phyloP scores from a whole-genome alignment of 2,888 invertebrate genomes.

The Trissolcus japonicus region DNA sequence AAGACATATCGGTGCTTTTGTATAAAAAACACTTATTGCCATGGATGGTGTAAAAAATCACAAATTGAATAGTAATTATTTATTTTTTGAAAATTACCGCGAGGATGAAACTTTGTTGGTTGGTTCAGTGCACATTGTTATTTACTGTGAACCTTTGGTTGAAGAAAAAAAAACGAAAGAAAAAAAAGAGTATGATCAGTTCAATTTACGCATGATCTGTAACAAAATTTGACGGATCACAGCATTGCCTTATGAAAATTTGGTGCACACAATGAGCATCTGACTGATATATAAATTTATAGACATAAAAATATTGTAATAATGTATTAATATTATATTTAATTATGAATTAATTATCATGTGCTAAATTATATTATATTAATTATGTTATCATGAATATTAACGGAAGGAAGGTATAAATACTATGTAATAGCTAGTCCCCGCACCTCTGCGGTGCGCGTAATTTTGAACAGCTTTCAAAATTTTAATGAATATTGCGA shows the following conservation, averaged over 20 bases:
- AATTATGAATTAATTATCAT: too few relatives aligned
- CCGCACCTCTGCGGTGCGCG: conserved; percentile 32
- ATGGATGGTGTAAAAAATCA: not conserved
- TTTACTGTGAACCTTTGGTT: not conserved
- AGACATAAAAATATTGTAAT: conserved; percentile 7
- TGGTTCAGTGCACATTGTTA: not conserved
- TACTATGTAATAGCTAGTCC: conserved; percentile 40
- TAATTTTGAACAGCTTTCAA: conserved; percentile 33
- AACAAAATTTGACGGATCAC: conserved; percentile 25
- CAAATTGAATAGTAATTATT: conserved; percentile 9
- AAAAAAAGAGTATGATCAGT: not conserved
- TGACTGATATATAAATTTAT: conserved; percentile 41
- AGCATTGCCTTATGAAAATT: conserved; percentile 46
- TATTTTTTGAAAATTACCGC: not conserved
- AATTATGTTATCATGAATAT: conserved; percentile 2
- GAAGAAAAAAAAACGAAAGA: not conserved
- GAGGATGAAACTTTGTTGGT: not conserved
- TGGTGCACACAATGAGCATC: conserved; percentile 40
- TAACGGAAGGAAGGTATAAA: conserved; percentile 13
- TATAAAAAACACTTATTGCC: conserved; percentile 9
- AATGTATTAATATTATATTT: not conserved
- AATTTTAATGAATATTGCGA: conserved; percentile 18
- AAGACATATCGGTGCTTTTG: conserved; percentile 51
- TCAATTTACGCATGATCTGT: too few relatives aligned
- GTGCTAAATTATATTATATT: not conserved